These are phyloP conservation scores for Catagonus wagneri DNA, from an alignment of 2,113 vertebrate genomes.

Conservation along the genomic window DNA sequence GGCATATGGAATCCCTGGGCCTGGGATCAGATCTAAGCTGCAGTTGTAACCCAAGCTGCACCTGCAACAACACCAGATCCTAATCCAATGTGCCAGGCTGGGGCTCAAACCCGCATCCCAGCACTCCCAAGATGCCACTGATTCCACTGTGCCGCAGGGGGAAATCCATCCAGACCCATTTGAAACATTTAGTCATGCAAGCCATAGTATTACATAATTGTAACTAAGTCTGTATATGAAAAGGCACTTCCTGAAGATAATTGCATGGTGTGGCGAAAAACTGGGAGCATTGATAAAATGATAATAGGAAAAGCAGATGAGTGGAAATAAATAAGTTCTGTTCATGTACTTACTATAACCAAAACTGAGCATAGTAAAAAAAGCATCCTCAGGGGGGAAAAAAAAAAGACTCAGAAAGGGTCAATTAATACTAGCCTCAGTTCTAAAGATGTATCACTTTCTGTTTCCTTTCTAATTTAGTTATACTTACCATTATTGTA, in stretches of 20 bases:
- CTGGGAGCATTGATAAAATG: neutral
- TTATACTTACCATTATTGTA: neutral
- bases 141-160: no score
- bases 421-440: neutral
- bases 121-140: no score
- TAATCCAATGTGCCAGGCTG: no score
- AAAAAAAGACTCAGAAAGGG: neutral
- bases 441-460: neutral
- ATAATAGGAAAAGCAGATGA: neutral
- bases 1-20: no score
- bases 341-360: neutral
- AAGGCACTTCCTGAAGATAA: neutral
- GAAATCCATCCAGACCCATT: neutral
- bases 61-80: no score
- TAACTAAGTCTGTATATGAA: neutral
- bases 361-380: neutral
- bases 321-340: neutral
- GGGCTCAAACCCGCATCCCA: no score
- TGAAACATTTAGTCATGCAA: conserved; percentile 1
- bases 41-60: no score
- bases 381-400: neutral
- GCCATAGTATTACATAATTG: neutral
- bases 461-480: conserved; percentile 5
- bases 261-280: neutral
- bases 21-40: no score